Evolutionary conservation across 2,888 invertebrate species (phyloP).

Genomic region (Cheilosia grossa): DNA sequence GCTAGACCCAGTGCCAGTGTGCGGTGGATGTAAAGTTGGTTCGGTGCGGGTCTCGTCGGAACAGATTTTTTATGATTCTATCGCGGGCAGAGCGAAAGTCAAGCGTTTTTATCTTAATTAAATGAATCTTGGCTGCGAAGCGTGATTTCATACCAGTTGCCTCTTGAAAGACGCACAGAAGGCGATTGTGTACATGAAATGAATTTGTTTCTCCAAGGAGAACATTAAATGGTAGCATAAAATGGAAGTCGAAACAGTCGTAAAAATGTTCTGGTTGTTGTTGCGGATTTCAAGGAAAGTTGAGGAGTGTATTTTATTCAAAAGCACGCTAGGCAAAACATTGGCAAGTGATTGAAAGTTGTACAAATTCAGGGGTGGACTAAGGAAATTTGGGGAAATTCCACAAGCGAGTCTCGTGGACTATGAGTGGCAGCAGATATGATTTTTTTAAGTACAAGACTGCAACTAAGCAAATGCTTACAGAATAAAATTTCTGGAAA

Average conservation of each 20-base stretch:
- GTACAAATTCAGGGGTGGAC: background rate
- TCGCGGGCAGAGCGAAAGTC: conserved; percentile 68
- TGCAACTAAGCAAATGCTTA: too few species aligned
- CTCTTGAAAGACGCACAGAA: conserved; percentile 2
- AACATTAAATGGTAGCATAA: background rate
- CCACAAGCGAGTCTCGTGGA: too few species aligned
- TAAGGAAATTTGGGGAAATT: too few species aligned
- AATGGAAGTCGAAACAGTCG: background rate
- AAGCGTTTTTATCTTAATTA: conserved; percentile 71
- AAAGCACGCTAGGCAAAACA: background rate
- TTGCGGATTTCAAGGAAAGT: background rate
- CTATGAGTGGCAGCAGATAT: too few species aligned
- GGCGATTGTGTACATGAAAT: conserved; percentile 11
- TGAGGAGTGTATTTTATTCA: background rate
- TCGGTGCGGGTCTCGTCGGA: conserved; percentile 16
- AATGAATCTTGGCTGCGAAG: conserved; percentile 43
- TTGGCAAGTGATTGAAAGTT: background rate
- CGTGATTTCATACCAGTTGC: conserved; percentile 45
- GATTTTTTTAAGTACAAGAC: too few species aligned
- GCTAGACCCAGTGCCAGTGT: conserved; percentile 6
- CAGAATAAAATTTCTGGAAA: too few species aligned
- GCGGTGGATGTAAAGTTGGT: background rate
- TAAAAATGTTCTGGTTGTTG: background rate
- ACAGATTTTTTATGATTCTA: conserved; percentile 65
- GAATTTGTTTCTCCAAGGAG: background rate